Percentiles rank a stretch among this genome's conserved stretches.
Conservation (phyloP, 2,888 invertebrate species). For the Lycophotia porphyrea region DNA sequence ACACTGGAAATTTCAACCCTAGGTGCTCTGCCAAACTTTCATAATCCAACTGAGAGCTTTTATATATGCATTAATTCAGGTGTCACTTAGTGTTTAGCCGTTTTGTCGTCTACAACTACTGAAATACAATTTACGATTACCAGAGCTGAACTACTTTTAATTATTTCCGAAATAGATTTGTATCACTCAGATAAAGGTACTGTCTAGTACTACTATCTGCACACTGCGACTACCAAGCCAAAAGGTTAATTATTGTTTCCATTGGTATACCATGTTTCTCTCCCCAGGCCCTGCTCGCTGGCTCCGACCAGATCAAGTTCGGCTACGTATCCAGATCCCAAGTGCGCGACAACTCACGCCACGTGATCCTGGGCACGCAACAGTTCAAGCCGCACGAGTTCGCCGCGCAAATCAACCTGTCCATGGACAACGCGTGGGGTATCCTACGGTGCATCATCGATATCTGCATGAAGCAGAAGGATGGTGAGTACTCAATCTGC, state of each 20-base stretch:
- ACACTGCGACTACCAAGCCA: too few species aligned
- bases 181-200: not conserved
- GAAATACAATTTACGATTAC: not conserved
- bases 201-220: not conserved
- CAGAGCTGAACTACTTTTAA: not conserved
- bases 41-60: not conserved
- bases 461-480: constrained; percentile 98
- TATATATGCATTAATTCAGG: not conserved
- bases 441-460: constrained; percentile 99
- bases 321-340: constrained; percentile 99
- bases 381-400: constrained; percentile 99
- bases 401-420: constrained; percentile 99
- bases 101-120: not conserved
- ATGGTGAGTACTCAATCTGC: constrained; percentile 90
- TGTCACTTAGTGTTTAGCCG: not conserved
- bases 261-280: not conserved
- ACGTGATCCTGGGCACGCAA: constrained; percentile 98
- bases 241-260: not conserved
- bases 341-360: constrained; percentile 98
- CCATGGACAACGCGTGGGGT: constrained; percentile 99
- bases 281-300: constrained; percentile 95
- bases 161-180: not conserved
- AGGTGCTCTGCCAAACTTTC: not conserved
- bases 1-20: not conserved
- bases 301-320: constrained; percentile 99